Conservation (phyloP, 1,140 invertebrate species). For the Phymorhynchus buccinoides region DNA sequence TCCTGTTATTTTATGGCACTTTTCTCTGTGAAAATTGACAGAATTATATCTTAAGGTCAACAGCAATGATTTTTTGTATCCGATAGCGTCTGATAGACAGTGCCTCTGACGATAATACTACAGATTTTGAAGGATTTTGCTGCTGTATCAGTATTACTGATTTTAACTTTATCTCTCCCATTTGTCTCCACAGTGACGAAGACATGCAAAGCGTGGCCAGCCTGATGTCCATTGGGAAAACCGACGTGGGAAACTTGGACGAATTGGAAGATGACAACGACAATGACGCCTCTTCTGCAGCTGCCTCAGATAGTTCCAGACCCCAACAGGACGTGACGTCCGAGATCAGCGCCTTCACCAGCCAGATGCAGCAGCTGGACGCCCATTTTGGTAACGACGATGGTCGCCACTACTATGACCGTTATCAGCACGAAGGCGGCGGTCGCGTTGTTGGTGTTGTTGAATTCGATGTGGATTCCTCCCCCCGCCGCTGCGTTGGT, state of each 20-base stretch:
- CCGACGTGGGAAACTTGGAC: constrained; percentile 76
- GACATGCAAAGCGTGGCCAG: constrained; percentile 98
- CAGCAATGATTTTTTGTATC: no score
- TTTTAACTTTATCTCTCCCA: background rate
- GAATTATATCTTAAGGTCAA: no score
- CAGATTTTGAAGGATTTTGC: no score
- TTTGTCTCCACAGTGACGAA: constrained; percentile 89
- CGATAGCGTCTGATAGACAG: no score
- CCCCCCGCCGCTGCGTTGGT: constrained; percentile 49
- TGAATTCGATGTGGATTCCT: constrained; percentile 56
- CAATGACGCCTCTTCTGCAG: constrained; percentile 29
- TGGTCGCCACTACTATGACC: background rate
- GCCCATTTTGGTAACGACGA: constrained; percentile 57
- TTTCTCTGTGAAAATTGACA: no score
- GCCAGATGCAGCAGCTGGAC: constrained; percentile 89
- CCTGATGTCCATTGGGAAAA: constrained; percentile 89
- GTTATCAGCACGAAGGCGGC: background rate
- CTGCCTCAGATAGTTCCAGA: background rate
- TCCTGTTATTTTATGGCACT: no score
- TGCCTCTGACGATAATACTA: no score
- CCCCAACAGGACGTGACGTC: constrained; percentile 26
- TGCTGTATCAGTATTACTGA: no score
- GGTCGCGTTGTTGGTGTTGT: constrained; percentile 46
- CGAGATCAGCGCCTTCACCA: constrained; percentile 85
- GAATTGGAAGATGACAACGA: constrained; percentile 78